phyloP scores from a whole-genome alignment of 2,113 vertebrate genomes.

The Charadrius vociferus region DNA sequence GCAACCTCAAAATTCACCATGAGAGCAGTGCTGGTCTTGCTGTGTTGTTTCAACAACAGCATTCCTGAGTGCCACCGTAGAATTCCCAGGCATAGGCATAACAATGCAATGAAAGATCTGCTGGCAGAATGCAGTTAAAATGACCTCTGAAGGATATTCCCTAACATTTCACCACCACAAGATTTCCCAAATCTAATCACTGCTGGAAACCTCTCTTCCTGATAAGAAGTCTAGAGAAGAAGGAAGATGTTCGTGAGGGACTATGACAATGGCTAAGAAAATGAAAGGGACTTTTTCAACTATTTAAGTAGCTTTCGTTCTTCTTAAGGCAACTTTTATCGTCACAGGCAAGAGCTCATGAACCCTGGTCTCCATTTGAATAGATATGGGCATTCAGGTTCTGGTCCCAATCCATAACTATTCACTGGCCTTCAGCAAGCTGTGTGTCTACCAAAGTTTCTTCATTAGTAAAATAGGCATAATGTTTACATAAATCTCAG shows the following conservation, averaged over 20 bases:
- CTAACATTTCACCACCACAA: background rate
- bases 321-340: background rate
- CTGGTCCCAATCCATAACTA: background rate
- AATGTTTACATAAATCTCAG: background rate
- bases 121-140: background rate
- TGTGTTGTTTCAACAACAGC: rapidly evolving
- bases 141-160: background rate
- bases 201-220: background rate
- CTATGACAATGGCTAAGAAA: background rate
- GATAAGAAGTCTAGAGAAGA: background rate
- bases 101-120: background rate
- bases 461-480: background rate
- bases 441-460: background rate
- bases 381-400: background rate
- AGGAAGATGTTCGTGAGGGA: background rate
- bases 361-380: background rate
- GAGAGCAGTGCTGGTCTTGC: rapidly evolving
- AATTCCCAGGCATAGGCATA: background rate
- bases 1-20: no score
- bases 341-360: background rate
- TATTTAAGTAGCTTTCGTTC: background rate
- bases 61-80: rapidly evolving
- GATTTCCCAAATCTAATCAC: background rate
- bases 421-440: background rate
- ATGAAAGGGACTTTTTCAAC: background rate